phyloP scores from a whole-genome alignment of 2,888 invertebrate species.

The Idaea dimidiata region DNA sequence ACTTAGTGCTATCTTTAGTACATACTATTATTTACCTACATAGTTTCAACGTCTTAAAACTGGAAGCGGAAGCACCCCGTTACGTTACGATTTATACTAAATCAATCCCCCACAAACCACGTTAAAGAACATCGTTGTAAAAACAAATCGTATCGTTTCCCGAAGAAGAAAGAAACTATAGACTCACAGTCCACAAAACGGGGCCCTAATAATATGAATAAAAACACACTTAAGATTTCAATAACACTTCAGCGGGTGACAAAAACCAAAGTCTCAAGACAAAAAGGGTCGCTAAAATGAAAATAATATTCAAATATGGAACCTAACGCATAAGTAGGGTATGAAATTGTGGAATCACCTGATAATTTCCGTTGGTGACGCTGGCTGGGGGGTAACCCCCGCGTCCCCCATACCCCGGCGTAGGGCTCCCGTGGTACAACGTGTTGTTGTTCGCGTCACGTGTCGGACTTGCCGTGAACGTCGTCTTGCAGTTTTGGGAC shows the following conservation, averaged over 20 bases:
- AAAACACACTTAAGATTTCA: conserved; percentile 13
- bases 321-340: not conserved
- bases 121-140: too few relatives aligned
- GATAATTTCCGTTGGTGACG: conserved; percentile 58
- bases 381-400: conserved; percentile 51
- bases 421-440: conserved; percentile 66
- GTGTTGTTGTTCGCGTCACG: conserved; percentile 83
- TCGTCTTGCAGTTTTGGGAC: conserved; percentile 82
- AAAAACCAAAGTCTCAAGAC: not conserved
- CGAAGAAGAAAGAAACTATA: not conserved
- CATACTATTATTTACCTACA: too few relatives aligned
- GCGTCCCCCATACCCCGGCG: conserved; percentile 56
- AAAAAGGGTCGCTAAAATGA: conserved; percentile 8
- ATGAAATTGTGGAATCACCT: conserved; percentile 36
- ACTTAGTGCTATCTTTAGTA: too few relatives aligned
- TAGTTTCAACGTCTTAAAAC: too few relatives aligned
- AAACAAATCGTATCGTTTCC: too few relatives aligned
- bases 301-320: conserved; percentile 8
- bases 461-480: conserved; percentile 72
- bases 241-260: conserved; percentile 2
- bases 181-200: not conserved
- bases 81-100: too few relatives aligned
- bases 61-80: too few relatives aligned
- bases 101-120: too few relatives aligned
- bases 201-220: not conserved